Conservation (phyloP, 2,797 vertebrate genomes). For the Oreochromis mossambicus region DNA sequence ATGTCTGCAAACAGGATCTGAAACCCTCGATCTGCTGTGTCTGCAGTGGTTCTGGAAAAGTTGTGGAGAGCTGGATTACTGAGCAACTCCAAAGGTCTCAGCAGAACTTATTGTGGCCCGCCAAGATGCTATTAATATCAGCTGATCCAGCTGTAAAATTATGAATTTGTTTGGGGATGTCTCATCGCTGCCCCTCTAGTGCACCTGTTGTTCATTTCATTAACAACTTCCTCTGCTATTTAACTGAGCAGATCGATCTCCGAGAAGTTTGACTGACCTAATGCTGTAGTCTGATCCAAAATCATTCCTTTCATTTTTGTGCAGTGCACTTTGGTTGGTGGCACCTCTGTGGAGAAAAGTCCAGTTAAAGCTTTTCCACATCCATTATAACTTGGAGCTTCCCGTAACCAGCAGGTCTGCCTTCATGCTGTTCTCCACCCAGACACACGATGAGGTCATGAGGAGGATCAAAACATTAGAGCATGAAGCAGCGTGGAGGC, state of each 20-base stretch:
- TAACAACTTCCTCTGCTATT: not conserved
- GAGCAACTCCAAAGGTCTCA: not conserved
- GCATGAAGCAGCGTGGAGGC: conserved; percentile 15
- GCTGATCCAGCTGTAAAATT: not conserved
- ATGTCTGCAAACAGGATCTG: not conserved
- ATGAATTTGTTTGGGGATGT: not conserved
- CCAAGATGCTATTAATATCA: not conserved
- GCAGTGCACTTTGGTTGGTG: fast-evolving
- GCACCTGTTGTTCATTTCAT: not conserved
- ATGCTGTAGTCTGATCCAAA: not conserved
- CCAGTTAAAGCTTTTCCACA: not conserved
- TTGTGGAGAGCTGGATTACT: not conserved
- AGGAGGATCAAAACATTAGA: conserved; percentile 36
- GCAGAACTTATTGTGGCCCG: no score
- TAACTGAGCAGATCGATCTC: fast-evolving
- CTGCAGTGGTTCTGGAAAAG: no score
- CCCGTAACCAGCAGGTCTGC: not conserved
- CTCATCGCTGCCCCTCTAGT: not conserved
- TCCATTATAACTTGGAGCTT: not conserved
- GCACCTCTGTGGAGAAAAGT: not conserved
- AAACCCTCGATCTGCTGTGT: not conserved
- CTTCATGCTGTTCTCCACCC: not conserved
- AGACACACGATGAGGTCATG: conserved; percentile 45
- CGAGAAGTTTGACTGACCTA: fast-evolving
- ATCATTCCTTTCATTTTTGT: not conserved